Conservation (phyloP, 2,888 invertebrate genomes). For the Drosophila mettleri region DNA sequence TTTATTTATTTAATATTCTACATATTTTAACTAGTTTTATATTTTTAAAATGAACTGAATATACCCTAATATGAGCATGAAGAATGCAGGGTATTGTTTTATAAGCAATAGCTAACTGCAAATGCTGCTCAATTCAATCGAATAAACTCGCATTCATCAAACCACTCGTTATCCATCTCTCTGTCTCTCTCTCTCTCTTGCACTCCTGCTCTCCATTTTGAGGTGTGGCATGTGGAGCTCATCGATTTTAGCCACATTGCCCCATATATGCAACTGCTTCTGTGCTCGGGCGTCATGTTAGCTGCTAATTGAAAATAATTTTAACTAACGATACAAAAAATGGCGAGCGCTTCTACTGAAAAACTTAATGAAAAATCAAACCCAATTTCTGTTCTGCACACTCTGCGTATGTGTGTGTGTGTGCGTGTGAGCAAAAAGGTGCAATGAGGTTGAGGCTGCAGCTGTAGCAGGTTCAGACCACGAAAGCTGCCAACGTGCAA, state of each 20-base stretch:
- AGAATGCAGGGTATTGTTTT: not conserved
- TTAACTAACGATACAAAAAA: slow-evolving; percentile 51
- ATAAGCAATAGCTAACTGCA: not conserved
- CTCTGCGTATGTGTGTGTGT: slow-evolving; percentile 1
- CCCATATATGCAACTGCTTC: slow-evolving; percentile 2
- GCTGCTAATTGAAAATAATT: slow-evolving; percentile 77
- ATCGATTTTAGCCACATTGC: not conserved
- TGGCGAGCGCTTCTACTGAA: slow-evolving; percentile 30
- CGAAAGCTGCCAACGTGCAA: slow-evolving; percentile 48
- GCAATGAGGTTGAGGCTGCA: slow-evolving; percentile 44
- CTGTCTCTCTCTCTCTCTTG: not conserved
- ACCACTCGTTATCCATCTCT: not conserved
- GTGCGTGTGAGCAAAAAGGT: slow-evolving; percentile 51
- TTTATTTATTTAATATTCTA: no score
- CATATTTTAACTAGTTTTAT: no score
- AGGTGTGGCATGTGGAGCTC: not conserved
- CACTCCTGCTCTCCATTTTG: not conserved
- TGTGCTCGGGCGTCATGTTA: slow-evolving; percentile 27
- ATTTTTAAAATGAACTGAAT: no score
- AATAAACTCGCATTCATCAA: slow-evolving; percentile 13
- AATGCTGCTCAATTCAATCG: slow-evolving; percentile 2
- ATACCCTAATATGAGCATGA: not conserved
- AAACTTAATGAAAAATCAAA: slow-evolving; percentile 71
- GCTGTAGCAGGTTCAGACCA: slow-evolving; percentile 38
- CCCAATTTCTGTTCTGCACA: slow-evolving; percentile 16